Percentiles rank a stretch among this genome's conserved stretches.
These are phyloP conservation scores for Australoheros scitulus DNA, from an alignment of 2,113 vertebrate genomes.

Conservation along the genomic window DNA sequence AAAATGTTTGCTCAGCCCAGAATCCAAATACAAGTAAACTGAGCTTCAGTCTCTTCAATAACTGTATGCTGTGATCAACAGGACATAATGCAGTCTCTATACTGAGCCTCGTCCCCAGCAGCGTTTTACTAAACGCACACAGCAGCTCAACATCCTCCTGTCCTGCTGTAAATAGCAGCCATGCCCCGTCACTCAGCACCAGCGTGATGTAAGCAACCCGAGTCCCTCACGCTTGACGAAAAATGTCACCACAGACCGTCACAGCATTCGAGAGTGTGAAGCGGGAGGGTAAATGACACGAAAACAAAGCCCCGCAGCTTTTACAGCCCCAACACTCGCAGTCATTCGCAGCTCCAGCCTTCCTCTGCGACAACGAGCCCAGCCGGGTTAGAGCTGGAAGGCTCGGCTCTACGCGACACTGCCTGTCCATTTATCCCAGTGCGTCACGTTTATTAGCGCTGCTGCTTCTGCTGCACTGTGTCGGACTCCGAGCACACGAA, in stretches of 20 bases:
- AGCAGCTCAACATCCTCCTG: conserved; percentile 10
- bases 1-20: background rate
- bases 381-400: background rate
- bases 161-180: conserved; percentile 16
- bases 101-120: background rate
- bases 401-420: background rate
- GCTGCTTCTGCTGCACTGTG: background rate
- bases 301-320: background rate
- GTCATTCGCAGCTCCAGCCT: background rate
- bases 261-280: background rate
- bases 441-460: conserved; percentile 41
- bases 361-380: conserved; percentile 35
- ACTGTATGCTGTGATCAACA: background rate
- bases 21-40: background rate
- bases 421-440: conserved; percentile 18
- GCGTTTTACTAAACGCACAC: too few species aligned
- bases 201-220: conserved; percentile 23
- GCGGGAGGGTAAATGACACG: background rate
- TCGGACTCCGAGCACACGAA: background rate
- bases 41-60: background rate
- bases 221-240: conserved; percentile 8
- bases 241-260: conserved; percentile 15
- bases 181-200: conserved; percentile 12
- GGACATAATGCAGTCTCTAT: background rate
- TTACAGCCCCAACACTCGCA: background rate